Conservation (phyloP, 1,140 invertebrate genomes). For the Papilio machaon region DNA sequence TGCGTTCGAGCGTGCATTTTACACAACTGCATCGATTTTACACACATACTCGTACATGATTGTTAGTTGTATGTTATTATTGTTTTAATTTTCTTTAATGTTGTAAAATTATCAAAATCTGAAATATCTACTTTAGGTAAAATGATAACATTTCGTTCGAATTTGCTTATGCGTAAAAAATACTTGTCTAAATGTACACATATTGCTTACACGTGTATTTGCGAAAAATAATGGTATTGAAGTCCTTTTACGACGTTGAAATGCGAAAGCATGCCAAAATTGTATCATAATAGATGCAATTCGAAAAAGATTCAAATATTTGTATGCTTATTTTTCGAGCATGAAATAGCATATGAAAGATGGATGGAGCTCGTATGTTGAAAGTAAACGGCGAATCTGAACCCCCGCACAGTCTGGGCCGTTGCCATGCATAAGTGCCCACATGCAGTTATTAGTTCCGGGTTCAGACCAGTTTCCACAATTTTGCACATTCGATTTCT, state of each 20-base stretch:
- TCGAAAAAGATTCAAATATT: background rate
- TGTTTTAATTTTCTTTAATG: background rate
- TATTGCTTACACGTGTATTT: no score
- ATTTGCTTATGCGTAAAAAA: background rate
- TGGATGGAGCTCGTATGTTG: background rate
- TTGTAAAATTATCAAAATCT: background rate
- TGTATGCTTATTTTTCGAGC: constrained; percentile 8
- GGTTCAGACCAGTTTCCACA: constrained; percentile 36
- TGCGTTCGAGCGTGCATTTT: constrained; percentile 3
- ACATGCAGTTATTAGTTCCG: constrained; percentile 62
- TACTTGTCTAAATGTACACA: no score
- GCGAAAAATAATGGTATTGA: background rate
- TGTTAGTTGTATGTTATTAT: background rate
- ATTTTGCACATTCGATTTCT: constrained; percentile 19
- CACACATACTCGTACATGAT: background rate
- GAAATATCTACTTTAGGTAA: background rate
- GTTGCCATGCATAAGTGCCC: constrained; percentile 61
- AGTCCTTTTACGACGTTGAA: background rate
- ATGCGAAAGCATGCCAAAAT: background rate
- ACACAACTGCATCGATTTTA: background rate
- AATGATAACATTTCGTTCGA: background rate
- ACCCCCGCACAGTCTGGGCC: constrained; percentile 47
- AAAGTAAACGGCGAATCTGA: constrained; percentile 7
- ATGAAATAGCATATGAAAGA: constrained; percentile 6
- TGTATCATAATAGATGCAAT: background rate